Evolutionary conservation across 2,888 invertebrate species (phyloP), one percentile per base, ranked within the genome.

Genomic region (Plagiodera versicolora): DNA sequence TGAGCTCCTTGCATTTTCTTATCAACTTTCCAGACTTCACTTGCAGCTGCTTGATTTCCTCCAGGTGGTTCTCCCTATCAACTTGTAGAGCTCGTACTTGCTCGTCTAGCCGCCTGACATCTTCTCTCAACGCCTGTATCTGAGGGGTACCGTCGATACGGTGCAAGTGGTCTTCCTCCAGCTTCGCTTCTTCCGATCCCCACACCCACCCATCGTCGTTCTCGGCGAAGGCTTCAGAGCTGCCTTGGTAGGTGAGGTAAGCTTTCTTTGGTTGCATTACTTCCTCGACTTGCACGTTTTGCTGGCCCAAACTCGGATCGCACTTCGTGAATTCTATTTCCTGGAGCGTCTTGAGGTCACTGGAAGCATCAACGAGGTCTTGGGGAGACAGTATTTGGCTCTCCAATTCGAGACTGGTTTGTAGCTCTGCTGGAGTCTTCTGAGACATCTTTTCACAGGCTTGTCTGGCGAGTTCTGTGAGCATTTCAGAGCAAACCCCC

Each of bases 1-100:
- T 95, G 56, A 92, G 85, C 74, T 92, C 90, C 77, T 94, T 95
- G 46, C 95, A 80, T 78, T 94, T 95, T 72, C 90, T 90, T 69
- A 95, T 81, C 66, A 93, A 84, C 80, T 92, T 94, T 1, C 87
- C 86, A 28, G 89, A 86, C 75, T 92, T 92, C 0, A 87, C 79
- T 76, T 91, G 89, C 61, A 85, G 81, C 24, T 85, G 81, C 65
- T 86, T 84, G 8, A 90, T 82, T 68, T 91, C 89, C 56, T 85
- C 83, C 59, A 83, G 81, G 17, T 89, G 77, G 47, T 81, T 80
- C 16, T 85, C 82, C 62, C 86, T 84, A 63, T 88, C 85, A 1
- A 81, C 76, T 69, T 86, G 83, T 4, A 90, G 79, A 56, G 83
- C 81, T 24, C 82, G 77, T n/a, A 90, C 82, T 70, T 84, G 82